These are phyloP conservation scores for Climacteris rufus DNA, from an alignment of 2,113 vertebrate species.

Conservation along the genomic window DNA sequence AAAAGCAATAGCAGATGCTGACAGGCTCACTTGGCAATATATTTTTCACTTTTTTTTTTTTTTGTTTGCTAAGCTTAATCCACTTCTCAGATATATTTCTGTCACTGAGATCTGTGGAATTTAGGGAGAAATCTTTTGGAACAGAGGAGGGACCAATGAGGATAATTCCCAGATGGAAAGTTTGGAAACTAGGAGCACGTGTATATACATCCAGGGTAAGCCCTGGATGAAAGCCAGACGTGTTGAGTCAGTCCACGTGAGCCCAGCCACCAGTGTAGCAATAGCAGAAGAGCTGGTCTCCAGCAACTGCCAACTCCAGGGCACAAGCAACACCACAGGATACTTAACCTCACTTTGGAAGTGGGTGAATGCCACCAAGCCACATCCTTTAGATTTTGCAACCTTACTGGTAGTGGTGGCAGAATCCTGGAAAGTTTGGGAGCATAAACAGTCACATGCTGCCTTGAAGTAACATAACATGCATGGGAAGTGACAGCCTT, in stretches of 20 bases:
- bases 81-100: background rate
- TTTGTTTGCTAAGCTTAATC: background rate
- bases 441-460: background rate
- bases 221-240: background rate
- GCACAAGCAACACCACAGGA: background rate
- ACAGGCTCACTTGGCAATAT: background rate
- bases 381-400: slow-evolving; percentile 4
- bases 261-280: background rate
- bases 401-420: background rate
- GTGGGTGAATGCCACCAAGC: background rate
- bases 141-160: background rate
- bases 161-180: background rate
- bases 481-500: background rate
- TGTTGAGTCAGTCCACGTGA: rapidly evolving
- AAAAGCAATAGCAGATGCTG: background rate
- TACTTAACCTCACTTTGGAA: background rate
- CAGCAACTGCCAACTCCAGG: background rate
- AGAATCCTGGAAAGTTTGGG: background rate
- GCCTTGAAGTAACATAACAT: background rate
- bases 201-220: background rate
- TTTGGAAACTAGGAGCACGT: background rate
- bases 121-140: background rate
- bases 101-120: background rate
- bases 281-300: background rate
- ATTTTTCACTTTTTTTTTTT: background rate